phyloP scores from a whole-genome alignment of 1,140 invertebrate species.

The Tetranychus urticae region DNA sequence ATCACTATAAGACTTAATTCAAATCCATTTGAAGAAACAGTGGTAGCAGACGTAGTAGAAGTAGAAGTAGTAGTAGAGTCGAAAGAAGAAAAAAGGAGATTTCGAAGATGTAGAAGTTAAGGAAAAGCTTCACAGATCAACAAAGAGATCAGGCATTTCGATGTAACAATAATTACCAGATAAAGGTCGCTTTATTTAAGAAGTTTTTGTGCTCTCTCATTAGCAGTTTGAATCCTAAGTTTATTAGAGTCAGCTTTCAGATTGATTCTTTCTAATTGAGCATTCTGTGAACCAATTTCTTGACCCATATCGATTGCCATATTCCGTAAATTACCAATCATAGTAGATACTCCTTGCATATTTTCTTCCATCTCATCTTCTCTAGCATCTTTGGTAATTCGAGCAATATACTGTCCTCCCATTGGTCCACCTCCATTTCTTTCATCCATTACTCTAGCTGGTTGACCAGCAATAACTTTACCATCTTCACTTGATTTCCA shows the following conservation, averaged over 20 bases:
- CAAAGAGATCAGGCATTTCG: too few relatives aligned
- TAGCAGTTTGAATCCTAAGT: slow-evolving; percentile 29
- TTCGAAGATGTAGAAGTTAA: too few relatives aligned
- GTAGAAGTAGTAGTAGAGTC: too few relatives aligned
- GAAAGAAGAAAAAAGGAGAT: too few relatives aligned
- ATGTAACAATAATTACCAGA: too few relatives aligned
- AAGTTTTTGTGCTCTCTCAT: slow-evolving; percentile 33
- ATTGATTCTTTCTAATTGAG: slow-evolving; percentile 19
- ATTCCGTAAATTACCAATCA: slow-evolving; percentile 23
- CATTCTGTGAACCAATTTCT: slow-evolving; percentile 31
- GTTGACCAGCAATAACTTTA: slow-evolving; percentile 11
- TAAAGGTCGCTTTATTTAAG: slow-evolving; percentile 17
- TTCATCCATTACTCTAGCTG: slow-evolving; percentile 60
- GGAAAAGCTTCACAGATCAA: too few relatives aligned
- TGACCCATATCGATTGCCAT: slow-evolving; percentile 36
- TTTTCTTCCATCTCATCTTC: slow-evolving; percentile 35
- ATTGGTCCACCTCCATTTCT: slow-evolving; percentile 70
- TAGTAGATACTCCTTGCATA: slow-evolving; percentile 18
- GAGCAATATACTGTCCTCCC: slow-evolving; percentile 12
- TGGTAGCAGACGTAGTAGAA: too few relatives aligned
- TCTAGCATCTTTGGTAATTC: slow-evolving; percentile 33
- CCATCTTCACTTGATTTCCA: slow-evolving; percentile 13
- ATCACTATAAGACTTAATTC: too few relatives aligned
- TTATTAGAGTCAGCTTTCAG: slow-evolving; percentile 27
- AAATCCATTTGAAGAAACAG: too few relatives aligned